A percentile compares a stretch with the other conserved stretches of the same genome.
Evolutionary conservation across 2,888 invertebrate species (phyloP).

Genomic region (Pollenia labialis): DNA sequence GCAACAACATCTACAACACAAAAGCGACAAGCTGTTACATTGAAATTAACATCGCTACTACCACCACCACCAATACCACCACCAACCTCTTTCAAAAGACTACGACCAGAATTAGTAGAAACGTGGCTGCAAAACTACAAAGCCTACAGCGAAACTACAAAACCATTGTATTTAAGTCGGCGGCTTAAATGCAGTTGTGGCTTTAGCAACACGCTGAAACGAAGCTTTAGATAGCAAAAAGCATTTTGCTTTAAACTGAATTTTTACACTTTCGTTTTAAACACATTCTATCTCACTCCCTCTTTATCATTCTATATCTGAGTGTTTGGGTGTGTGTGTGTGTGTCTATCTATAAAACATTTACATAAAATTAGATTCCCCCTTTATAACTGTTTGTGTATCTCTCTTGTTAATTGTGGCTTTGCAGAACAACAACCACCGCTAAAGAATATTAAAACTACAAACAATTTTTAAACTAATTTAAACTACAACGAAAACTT

Average conservation of each 20-base stretch:
- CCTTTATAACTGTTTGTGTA: not conserved
- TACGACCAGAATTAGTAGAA: slow-evolving; percentile 13
- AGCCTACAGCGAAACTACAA: not conserved
- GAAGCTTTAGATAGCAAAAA: slow-evolving; percentile 70
- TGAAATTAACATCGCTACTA: slow-evolving; percentile 40
- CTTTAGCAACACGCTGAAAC: slow-evolving; percentile 48
- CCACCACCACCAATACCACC: not conserved
- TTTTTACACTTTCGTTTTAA: not conserved
- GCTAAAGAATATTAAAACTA: slow-evolving; percentile 13
- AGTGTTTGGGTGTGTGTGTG: not conserved
- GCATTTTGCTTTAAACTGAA: slow-evolving; percentile 42
- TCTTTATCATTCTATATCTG: not conserved
- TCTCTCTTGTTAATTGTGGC: slow-evolving; percentile 23
- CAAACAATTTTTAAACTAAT: slow-evolving; percentile 31
- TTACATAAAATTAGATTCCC: not conserved
- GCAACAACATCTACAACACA: not conserved
- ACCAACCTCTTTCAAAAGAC: not conserved
- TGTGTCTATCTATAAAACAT: too few species aligned
- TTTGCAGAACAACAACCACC: slow-evolving; percentile 60
- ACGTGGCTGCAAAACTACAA: slow-evolving; percentile 41
- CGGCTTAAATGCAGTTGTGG: slow-evolving; percentile 68
- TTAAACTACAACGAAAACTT: slow-evolving; percentile 51
- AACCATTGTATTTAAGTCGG: slow-evolving; percentile 21
- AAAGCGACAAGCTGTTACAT: slow-evolving; percentile 25
- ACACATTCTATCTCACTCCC: not conserved